Evolutionary conservation across 2,797 vertebrate species (phyloP).

Genomic region (Cyclopterus lumpus): DNA sequence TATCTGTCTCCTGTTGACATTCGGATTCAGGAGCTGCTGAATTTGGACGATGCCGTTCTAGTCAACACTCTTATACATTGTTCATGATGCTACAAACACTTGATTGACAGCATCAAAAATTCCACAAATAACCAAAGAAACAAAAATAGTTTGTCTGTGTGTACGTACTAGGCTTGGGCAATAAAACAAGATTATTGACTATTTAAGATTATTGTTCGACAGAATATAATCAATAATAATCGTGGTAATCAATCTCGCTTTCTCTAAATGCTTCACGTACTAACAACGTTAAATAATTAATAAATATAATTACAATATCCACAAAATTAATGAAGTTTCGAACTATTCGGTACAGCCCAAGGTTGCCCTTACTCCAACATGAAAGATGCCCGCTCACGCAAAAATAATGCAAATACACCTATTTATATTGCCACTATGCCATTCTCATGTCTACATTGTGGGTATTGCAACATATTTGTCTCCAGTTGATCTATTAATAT

Average conservation of each 20-base stretch:
- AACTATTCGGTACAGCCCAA: not conserved
- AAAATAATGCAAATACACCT: not conserved
- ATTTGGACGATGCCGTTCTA: constrained; percentile 42
- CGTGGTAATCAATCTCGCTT: not conserved
- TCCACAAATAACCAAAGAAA: not conserved
- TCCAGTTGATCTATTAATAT: too few species aligned
- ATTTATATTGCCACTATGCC: not conserved
- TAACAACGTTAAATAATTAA: not conserved
- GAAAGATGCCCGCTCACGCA: not conserved
- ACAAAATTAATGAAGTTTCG: too few species aligned
- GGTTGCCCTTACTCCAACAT: not conserved
- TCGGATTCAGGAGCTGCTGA: constrained; percentile 42
- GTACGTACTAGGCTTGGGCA: not conserved
- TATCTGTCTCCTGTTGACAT: constrained; percentile 52
- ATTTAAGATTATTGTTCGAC: not conserved
- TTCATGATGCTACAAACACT: not conserved
- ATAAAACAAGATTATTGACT: not conserved
- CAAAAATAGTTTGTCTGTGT: not conserved
- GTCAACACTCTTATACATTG: constrained; percentile 8
- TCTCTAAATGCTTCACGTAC: not conserved
- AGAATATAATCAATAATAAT: not conserved
- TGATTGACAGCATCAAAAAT: not conserved
- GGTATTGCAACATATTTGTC: too few species aligned
- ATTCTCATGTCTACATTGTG: too few species aligned
- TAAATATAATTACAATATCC: not conserved